Conservation (phyloP, 1,140 invertebrate genomes). For the Popillia japonica region DNA sequence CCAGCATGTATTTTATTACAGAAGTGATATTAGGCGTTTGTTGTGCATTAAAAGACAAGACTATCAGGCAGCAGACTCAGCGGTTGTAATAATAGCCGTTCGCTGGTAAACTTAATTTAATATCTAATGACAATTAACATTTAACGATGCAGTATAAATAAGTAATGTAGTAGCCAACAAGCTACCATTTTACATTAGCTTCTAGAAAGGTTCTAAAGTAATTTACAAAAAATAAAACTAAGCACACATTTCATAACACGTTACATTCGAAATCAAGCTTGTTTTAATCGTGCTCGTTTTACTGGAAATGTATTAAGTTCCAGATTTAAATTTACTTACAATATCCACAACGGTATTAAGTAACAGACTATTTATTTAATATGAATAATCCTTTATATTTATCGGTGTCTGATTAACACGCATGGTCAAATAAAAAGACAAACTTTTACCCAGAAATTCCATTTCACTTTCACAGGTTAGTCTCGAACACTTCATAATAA, state of each 20-base stretch:
- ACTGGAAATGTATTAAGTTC: not conserved
- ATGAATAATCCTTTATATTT: not conserved
- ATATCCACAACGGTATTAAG: not conserved
- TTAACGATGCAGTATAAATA: too few relatives aligned
- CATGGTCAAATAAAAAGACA: not conserved
- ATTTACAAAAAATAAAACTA: not conserved
- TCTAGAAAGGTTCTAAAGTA: not conserved
- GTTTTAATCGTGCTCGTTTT: not conserved
- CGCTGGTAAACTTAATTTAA: too few relatives aligned
- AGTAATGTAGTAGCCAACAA: too few relatives aligned
- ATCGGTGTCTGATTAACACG: not conserved
- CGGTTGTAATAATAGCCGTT: too few relatives aligned
- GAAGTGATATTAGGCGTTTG: too few relatives aligned
- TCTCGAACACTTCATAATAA: not conserved
- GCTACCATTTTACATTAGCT: too few relatives aligned
- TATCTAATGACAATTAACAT: too few relatives aligned
- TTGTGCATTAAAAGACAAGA: too few relatives aligned
- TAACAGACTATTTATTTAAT: not conserved
- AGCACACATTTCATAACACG: too few relatives aligned
- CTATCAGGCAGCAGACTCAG: too few relatives aligned
- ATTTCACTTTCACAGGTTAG: slow-evolving; percentile 32
- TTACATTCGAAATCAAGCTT: not conserved
- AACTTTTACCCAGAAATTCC: slow-evolving; percentile 31
- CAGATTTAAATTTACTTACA: not conserved
- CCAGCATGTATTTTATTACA: too few relatives aligned